Evolutionary conservation across 2,113 vertebrate species (phyloP), one percentile per base, ranked within the genome.

Genomic region (Jacana jacana): DNA sequence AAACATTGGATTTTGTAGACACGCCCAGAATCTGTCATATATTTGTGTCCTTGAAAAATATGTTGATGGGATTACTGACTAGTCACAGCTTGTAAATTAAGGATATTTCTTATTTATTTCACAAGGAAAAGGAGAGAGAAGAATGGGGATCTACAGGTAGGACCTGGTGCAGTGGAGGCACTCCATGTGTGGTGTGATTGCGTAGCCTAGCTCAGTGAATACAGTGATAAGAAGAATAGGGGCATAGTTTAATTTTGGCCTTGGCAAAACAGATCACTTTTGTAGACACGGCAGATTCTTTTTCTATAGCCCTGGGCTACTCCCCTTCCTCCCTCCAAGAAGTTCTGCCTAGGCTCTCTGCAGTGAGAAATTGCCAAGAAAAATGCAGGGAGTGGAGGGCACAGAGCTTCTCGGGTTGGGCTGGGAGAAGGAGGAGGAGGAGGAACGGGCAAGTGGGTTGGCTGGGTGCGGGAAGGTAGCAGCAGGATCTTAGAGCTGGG

Each of bases 401-500:
- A 71, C 0, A 0, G 79, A 84, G 66, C 24, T 54, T 35, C 19
- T 39, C 1, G 7, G 20, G 25, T 39, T 2, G 11, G 23, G 44
- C 28, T 57, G 73, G 28, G 16, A 17, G 14, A 14, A 46, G 19
- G 51, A n/a, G 6, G 14, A 42, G n/a, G 18, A 60, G 16, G 17
- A 71, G 49, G 12, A 68, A 6, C 0, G 0, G 30, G 13, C 0
- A 0, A 42, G 51, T 1, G 1, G 42, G 22, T 86, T 37, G 17
- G 7, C 31, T 82, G 51, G 13, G 17, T 71, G 64, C 0, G 0
- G 44, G 44, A 80, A 68, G 44, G 55, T 10, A 6, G 46, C 44
- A 91, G 37, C 25, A 64, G 77, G 72, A 39, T 27, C 52, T 58
- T 0, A 3, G 57, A 89, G 33, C 27, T 22, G 35, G 57, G 30